Evolutionary conservation across 2,797 vertebrate species (phyloP), one percentile per base, ranked within the genome.

Genomic region (Scolopax rusticola): DNA sequence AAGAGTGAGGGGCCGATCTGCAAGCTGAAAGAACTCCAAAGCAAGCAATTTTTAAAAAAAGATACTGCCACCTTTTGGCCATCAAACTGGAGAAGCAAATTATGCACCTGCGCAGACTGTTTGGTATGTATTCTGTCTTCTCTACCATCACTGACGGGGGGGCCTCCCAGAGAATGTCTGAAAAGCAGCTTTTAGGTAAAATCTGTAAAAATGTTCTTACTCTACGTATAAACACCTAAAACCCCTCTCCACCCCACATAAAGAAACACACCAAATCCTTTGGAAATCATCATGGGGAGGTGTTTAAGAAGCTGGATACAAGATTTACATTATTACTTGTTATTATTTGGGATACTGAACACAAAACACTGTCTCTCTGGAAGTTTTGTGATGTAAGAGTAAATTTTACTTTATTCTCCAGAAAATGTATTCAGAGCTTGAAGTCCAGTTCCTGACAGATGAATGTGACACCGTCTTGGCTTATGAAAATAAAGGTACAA

Each of bases 11-110:
- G 41, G 51, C 51, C 88, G 12, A 56, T 53, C 43, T 99, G 99
- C 97, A 98, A 78, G 95, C 97, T 99, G 92, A 97, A 97, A 87
- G 98, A 98, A 84, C 98, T 99, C 94, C 97, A 98, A 95, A 97
- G 87, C 36, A 98, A 93, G 70, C 97, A 73, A 4, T 92, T 69
- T 68, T 54, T 98, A 15, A 97, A 97, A 97, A 98, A 97, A 61
- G 97, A 97, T 61, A 98, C 98, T 56, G 99, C 99, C 2, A 99
- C 99, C 91, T 99, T 99, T 96, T 99, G 99, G 99, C 99, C 99
- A 8, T 98, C 97, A 10, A 98, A 98, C 94, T 99, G 99, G 99
- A 98, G 99, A 48, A 97, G 98, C 73, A 97, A 99, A 91, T 96
- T 99, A n/a, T 99, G 99, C 96, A 98, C 98, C 90, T 99, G 99